Percentiles rank a stretch among this genome's conserved stretches.
phyloP scores from a whole-genome alignment of 2,113 vertebrate genomes.

The Aplodontia rufa region DNA sequence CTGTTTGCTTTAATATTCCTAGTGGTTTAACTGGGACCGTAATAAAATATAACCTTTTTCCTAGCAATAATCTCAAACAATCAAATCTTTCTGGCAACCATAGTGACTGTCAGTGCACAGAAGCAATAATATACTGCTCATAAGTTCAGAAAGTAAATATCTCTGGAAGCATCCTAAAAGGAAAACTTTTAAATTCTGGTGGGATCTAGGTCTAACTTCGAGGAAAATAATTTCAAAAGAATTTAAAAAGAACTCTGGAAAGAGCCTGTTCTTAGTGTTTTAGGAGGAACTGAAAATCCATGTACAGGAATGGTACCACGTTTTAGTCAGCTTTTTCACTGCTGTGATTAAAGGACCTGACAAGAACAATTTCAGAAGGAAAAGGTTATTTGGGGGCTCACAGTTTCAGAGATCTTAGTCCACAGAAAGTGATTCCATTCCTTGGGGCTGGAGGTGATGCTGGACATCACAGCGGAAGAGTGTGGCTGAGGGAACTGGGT shows the following conservation, averaged over 20 bases:
- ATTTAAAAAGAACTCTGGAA: background rate
- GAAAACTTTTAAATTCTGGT: slow-evolving; percentile 10
- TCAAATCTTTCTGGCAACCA: background rate
- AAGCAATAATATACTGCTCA: background rate
- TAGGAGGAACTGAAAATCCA: background rate
- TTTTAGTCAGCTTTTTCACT: too few species aligned
- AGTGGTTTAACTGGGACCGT: background rate
- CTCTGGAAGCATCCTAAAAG: background rate
- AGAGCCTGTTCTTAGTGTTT: background rate
- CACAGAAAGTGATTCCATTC: too few species aligned
- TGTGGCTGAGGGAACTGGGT: too few species aligned
- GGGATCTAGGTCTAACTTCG: background rate
- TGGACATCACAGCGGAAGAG: too few species aligned
- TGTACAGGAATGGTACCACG: background rate
- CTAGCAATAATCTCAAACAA: background rate
- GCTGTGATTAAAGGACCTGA: too few species aligned
- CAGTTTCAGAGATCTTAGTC: too few species aligned
- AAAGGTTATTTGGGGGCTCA: too few species aligned
- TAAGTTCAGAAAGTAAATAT: background rate
- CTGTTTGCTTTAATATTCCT: background rate
- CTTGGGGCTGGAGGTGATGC: too few species aligned
- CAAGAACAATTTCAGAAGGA: too few species aligned
- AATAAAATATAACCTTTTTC: background rate
- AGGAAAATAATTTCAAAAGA: background rate
- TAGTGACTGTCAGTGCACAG: background rate